Evolutionary conservation across 2,797 vertebrate species (phyloP).

Genomic region (Catostomus latipinnis): DNA sequence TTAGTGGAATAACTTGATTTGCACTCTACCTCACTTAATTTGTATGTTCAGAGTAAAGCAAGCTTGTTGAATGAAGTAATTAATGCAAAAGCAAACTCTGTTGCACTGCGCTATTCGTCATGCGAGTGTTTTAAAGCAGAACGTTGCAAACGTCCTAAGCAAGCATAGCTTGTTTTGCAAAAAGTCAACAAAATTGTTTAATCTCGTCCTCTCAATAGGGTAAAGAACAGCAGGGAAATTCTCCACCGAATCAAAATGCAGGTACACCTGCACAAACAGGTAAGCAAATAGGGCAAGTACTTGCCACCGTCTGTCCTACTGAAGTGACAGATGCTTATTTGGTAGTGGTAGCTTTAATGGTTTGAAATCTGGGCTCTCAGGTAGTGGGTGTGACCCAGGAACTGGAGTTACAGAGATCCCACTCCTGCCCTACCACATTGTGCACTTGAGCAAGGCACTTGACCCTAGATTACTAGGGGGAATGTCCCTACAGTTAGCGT

Average conservation of each 20-base stretch:
- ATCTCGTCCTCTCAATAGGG: conserved; percentile 74
- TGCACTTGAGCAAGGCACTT: not conserved
- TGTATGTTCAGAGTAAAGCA: not conserved
- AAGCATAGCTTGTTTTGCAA: not conserved
- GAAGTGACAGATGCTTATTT: not conserved
- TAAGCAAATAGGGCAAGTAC: conserved; percentile 69
- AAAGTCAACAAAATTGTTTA: conserved; percentile 15
- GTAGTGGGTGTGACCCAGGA: conserved; percentile 7
- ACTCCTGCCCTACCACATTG: not conserved
- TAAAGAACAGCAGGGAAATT: conserved; percentile 91
- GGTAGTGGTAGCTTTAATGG: not conserved
- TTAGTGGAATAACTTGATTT: not conserved
- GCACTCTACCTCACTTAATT: not conserved
- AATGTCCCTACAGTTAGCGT: conserved; percentile 6
- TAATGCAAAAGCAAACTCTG: not conserved
- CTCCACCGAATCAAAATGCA: conserved; percentile 86
- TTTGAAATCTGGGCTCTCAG: conserved; percentile 17
- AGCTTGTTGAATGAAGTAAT: not conserved
- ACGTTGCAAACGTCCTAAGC: not conserved
- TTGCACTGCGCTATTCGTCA: not conserved
- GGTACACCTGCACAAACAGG: conserved; percentile 87
- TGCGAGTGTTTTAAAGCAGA: not conserved
- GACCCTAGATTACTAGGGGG: not conserved
- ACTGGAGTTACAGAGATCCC: conserved; percentile 15
- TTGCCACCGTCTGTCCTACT: not conserved